phyloP scores from a whole-genome alignment of 1,140 invertebrate genomes.

The Temnothorax nylanderi region DNA sequence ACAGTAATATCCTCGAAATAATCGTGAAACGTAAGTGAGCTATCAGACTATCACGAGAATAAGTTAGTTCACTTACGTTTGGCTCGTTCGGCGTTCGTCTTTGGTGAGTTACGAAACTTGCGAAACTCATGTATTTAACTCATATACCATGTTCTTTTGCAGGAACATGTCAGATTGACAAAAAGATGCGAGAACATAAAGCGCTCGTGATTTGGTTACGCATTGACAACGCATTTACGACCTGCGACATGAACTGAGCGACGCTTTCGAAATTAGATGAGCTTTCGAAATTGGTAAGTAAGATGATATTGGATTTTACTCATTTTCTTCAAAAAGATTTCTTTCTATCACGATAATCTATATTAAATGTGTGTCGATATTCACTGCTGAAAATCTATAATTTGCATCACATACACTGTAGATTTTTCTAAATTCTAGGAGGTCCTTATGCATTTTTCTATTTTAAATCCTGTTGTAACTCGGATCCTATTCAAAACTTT shows the following conservation, averaged over 20 bases:
- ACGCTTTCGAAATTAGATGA: not conserved
- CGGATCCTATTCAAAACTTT: too few relatives aligned
- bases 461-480: too few relatives aligned
- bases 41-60: not conserved
- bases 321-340: not conserved
- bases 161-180: too few relatives aligned
- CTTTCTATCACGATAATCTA: not conserved
- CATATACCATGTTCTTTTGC: too few relatives aligned
- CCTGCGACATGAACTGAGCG: not conserved
- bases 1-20: not conserved
- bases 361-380: too few relatives aligned
- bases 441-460: too few relatives aligned
- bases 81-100: not conserved
- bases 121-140: not conserved
- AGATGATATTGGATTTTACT: not conserved
- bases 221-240: too few relatives aligned
- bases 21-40: not conserved
- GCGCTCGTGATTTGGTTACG: not conserved
- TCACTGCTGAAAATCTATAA: too few relatives aligned
- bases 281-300: too few relatives aligned
- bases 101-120: not conserved
- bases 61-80: not conserved
- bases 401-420: too few relatives aligned
- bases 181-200: not conserved
- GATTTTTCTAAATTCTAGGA: too few relatives aligned